Base-by-base conservation (phyloP, 2,888 invertebrate species). In the Stegophylla sp. region DNA sequence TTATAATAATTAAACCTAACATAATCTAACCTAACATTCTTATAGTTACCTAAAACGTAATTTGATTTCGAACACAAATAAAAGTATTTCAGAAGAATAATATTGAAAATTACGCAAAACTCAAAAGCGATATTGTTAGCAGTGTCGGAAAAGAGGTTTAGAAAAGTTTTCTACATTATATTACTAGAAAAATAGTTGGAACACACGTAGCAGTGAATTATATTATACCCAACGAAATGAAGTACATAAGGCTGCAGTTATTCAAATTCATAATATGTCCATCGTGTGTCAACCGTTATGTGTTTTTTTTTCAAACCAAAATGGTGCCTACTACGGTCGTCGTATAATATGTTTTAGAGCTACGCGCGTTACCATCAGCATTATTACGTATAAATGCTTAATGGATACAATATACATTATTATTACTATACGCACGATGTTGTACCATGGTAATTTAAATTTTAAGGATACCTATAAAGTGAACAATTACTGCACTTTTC, bases 391-490 rank as follows among this genome's bases (percentile, higher is more conserved):
- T 64, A 41, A 41, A n/a, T 13, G 20, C 9, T 20, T 20, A 23
- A 20, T 5, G 12, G 20, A 12, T 41, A 12, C 0, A 63, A 69
- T 73, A 12, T 3, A 53, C n/a, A n/a, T n/a, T n/a, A 34, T 34
- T 34, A 34, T 34, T 34, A 34, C 7, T 67, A 51, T 20, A 69
- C 51, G 51, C n/a, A 17, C 51, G 34, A 74, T 23, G 43, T 4
- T 26, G 41, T 41, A 34, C 28, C 12, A 4, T 4, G 41, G 43
- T 7, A 13, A 66, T 76, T 76, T 75, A 51, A 17, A 64, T 53
- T 23, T 43, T 43, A 43, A 64, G 13, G 51, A 66, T 64, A 64
- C 64, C 26, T 66, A 76, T 75, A 43, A 41, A 51, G 26, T 53
- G 4, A 53, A 75, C 23, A 66, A 34, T 64, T 53, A 64, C 41